These are phyloP conservation scores for Chirona hameri DNA, from an alignment of 2,888 invertebrate species.

Conservation along the genomic window DNA sequence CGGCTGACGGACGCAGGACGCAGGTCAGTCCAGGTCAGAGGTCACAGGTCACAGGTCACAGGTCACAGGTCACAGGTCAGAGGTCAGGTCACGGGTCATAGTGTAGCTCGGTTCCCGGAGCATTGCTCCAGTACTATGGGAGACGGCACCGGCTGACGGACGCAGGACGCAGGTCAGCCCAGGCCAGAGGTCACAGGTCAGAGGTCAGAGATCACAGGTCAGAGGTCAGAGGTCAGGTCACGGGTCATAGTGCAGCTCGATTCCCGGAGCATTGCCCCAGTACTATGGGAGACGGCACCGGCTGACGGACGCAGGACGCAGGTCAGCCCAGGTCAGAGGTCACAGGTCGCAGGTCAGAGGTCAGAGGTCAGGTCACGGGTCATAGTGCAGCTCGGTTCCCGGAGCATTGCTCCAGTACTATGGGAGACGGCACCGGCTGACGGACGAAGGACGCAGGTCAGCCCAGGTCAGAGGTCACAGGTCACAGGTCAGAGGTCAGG, in stretches of 20 bases:
- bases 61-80: no score
- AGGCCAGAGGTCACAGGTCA: background rate
- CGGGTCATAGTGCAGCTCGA: slow-evolving; percentile 76
- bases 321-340: background rate
- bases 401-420: slow-evolving; percentile 90
- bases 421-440: slow-evolving; percentile 70
- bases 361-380: no score
- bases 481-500: no score
- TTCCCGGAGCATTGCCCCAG: slow-evolving; percentile 91
- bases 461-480: background rate
- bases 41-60: background rate
- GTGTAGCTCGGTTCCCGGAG: slow-evolving; percentile 84
- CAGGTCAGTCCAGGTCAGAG: background rate
- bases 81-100: slow-evolving; percentile 49
- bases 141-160: slow-evolving; percentile 59
- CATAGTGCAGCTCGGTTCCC: slow-evolving; percentile 87
- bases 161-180: background rate
- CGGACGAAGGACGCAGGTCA: background rate
- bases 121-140: slow-evolving; percentile 96
- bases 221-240: no score
- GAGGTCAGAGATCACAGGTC: no score
- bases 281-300: slow-evolving; percentile 85
- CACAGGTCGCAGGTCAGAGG: background rate
- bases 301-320: background rate
- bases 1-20: background rate